Conservation (phyloP, 2,113 vertebrate genomes). For the Syrrhaptes paradoxus region DNA sequence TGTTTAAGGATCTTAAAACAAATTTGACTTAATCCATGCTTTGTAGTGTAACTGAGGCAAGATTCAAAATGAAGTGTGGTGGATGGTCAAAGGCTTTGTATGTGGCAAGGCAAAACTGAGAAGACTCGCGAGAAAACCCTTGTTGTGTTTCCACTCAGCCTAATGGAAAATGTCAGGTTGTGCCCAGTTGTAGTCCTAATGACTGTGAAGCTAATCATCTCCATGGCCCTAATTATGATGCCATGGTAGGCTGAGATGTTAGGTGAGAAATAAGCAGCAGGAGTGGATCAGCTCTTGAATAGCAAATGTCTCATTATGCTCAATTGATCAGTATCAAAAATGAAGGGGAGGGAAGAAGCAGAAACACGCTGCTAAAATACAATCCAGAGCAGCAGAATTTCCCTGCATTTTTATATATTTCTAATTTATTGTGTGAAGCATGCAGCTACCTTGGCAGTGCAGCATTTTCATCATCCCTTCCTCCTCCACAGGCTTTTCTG, state of each 20-base stretch:
- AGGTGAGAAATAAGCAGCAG: constrained; percentile 2
- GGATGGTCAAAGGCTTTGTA: background rate
- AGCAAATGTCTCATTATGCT: background rate
- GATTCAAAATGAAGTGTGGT: background rate
- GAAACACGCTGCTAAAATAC: background rate
- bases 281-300: background rate
- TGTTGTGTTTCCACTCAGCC: background rate
- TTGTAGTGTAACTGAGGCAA: background rate
- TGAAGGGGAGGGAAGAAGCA: background rate
- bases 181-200: background rate
- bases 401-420: background rate
- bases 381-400: background rate
- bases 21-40: background rate
- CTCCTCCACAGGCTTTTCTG: background rate
- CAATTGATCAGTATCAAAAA: background rate
- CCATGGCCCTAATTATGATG: background rate
- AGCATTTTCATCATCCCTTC: background rate
- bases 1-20: background rate
- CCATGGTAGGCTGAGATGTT: background rate
- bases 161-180: background rate
- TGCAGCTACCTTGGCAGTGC: background rate
- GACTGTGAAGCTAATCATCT: background rate
- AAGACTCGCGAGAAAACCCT: background rate
- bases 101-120: background rate
- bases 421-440: background rate